Evolutionary conservation across 2,797 vertebrate species (phyloP), one percentile per base, ranked within the genome.

Genomic region (Poecilia picta): DNA sequence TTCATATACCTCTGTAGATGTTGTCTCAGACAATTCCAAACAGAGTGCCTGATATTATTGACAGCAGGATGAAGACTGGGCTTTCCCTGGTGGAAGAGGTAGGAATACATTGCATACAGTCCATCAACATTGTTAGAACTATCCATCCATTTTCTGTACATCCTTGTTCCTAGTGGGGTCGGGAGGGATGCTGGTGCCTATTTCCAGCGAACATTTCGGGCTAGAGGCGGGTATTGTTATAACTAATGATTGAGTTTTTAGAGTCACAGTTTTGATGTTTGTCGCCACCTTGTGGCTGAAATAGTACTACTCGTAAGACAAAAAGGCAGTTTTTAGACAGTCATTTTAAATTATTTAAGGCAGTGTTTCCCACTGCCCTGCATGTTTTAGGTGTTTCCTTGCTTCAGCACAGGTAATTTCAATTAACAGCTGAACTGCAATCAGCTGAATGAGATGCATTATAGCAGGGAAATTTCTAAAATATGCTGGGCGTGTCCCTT

Each of bases 71-170:
- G 89, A 93, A 94, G 82, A 95, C 96, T 85, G 91, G 95, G 62
- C 94, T 94, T 77, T 96, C 97, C 88, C 95, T 96, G 77, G 92
- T 95, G 89, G 95, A 94, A 89, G 96, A 98, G 95, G 96, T 97
- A 96, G 0, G 84, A 46, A 25, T 72, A 6, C 8, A 72, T 68
- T 66, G 15, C 25, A 11, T 59, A 25, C 15, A 43, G 0, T 5
- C 13, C 15, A 53, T 74, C 33, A 55, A 8, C 28, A 25, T 16
- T 59, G 16, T 57, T 8, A 53, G 3, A 5, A 33, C 62, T 36
- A 49, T 49, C 18, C 47, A 49, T 49, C 47, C 47, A 49, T 20
- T 5, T 3, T 49, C 47, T 20, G 47, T 49, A 49, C 47, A 2
- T 16, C 6, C 18, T 49, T 49, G 6, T 18, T 16, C 47, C 18